These are phyloP conservation scores for Sardinella longiceps DNA, from an alignment of 2,797 vertebrate species.

Conservation along the genomic window DNA sequence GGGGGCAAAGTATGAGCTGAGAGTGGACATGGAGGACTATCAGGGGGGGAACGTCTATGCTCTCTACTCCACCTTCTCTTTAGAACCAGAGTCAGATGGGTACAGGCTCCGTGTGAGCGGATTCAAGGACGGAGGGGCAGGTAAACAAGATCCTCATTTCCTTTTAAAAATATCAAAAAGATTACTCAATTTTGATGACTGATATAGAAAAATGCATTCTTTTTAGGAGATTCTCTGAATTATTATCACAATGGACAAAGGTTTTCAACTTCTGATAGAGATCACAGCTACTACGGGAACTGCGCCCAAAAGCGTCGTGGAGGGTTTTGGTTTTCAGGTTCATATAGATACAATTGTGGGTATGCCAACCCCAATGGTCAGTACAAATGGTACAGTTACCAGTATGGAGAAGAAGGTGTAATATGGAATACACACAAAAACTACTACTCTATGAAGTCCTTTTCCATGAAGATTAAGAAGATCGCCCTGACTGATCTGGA, in stretches of 20 bases:
- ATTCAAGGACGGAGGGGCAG: constrained; percentile 53
- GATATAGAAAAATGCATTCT: neutral
- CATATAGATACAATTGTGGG: neutral
- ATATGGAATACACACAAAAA: no score
- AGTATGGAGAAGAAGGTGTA: no score
- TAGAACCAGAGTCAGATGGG: constrained; percentile 44
- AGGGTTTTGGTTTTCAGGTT: constrained; percentile 43
- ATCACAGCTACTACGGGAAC: constrained; percentile 23
- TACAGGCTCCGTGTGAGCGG: constrained; percentile 48
- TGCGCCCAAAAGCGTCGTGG: constrained; percentile 11
- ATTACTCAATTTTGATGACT: neutral
- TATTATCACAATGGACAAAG: constrained; percentile 32
- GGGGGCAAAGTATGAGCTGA: constrained; percentile 43
- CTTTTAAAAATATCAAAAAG: neutral
- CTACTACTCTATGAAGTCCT: no score
- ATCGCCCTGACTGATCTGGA: no score
- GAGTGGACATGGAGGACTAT: no score
- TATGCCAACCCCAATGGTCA: constrained; percentile 30
- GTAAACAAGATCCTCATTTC: neutral
- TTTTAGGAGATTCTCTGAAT: constrained; percentile 33
- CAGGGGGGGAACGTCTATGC: constrained; percentile 33
- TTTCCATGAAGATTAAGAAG: no score
- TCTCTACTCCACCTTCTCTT: constrained; percentile 48
- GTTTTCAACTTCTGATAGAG: constrained; percentile 43
- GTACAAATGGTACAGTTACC: no score